Evolutionary conservation across 2,113 vertebrate species (phyloP).

Genomic region (Hyperopisus bebe): DNA sequence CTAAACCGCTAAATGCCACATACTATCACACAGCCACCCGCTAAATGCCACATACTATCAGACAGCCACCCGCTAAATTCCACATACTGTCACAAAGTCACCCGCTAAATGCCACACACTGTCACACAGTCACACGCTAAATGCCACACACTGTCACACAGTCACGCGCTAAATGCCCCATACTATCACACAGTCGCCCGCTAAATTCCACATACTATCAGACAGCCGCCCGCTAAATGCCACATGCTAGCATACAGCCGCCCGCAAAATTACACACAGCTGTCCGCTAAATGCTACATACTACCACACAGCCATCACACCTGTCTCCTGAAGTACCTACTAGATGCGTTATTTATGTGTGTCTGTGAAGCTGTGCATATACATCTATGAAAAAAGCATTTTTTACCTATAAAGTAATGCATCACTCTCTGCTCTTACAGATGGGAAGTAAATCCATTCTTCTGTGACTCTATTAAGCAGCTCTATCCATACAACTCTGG

Average conservation of each 20-base stretch:
- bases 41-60: background rate
- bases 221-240: background rate
- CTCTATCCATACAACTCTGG: slow-evolving; percentile 79
- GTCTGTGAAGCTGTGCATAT: background rate
- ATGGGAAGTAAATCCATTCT: slow-evolving; percentile 88
- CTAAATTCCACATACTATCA: background rate
- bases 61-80: background rate
- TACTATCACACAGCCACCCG: background rate
- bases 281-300: background rate
- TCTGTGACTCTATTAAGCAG: slow-evolving; percentile 77
- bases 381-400: background rate
- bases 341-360: background rate
- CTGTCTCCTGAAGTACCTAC: background rate
- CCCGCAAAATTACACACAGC: background rate
- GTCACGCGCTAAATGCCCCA: background rate
- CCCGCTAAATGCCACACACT: background rate
- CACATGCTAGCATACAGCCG: background rate
- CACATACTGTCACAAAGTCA: background rate
- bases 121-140: background rate
- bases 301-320: background rate
- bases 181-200: background rate
- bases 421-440: slow-evolving; percentile 48
- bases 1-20: background rate
- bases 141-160: background rate
- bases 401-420: slow-evolving; percentile 9